Evolutionary conservation across 1,140 invertebrate species (phyloP), one percentile per base, ranked within the genome.

Genomic region (Dufourea novaeangliae): DNA sequence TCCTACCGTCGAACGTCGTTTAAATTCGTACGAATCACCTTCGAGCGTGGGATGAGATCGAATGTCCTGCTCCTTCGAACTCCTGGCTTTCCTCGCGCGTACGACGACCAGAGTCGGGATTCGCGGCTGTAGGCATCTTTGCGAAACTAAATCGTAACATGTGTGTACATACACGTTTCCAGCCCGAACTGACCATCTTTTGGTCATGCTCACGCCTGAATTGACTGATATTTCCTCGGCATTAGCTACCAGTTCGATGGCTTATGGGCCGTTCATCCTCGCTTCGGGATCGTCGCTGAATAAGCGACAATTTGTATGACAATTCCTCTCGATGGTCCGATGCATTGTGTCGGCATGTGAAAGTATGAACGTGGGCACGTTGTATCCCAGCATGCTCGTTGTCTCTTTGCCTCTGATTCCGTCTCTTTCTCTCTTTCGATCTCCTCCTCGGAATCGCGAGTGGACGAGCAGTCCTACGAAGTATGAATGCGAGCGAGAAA

Each of bases 291-390:
- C 72, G 69, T 73, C 57, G 68, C 44, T 86, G 87, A 86, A 88
- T 88, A 87, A 88, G 83, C 87, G 85, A 87, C 87, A 88, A 88
- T 88, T 88, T 88, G 87, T 88, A 88, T 88, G 86, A 88, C 87
- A 87, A 88, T 88, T 88, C 79, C 57, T 74, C 67, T 61, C 78
- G 78, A 87, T 85, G 87, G 84, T 76, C 73, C 69, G 78, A 76
- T 74, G 86, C 78, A 87, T 88, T 86, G 81, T 88, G 86, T 72
- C 66, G 72, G 71, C 64, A 79, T 79, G 79, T 82, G 78, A 84
- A 87, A 87, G 83, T 83, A 85, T 71, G 80, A 75, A 87, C 78
- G 79, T 86, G 76, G 80, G 74, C 82, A 81, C 70, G 70, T 52
- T 57, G 83, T 70, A 70, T 84, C 78, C 69, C 73, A 84, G 70